Base-by-base conservation (phyloP, 2,797 vertebrate genomes). In the Sternotherus odoratus region DNA sequence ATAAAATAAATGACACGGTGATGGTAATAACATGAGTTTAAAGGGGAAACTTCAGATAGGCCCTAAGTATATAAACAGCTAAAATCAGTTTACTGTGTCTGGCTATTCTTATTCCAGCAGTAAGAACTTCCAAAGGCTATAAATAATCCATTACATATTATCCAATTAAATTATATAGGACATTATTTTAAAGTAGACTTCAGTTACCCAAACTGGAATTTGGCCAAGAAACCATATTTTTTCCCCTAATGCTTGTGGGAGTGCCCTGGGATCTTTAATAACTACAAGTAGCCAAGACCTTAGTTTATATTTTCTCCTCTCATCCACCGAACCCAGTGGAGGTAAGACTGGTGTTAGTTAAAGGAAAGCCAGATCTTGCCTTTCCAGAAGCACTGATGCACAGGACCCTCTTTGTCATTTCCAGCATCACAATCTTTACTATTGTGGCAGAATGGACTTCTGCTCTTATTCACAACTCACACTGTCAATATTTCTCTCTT, bases 171-270 rank as follows among this genome's bases (percentile, higher is more conserved):
- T 88, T 79, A 80, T 86, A 91, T 77, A 94, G 88, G 85, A 83
- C 84, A 87, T 90, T 92, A 93, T 95, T 93, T 96, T 95, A 91
- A 87, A 66, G 56, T 84, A 94, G 80, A 82, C n/a, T 81, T 86
- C 95, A 95, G 96, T 96, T 95, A 96, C 90, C 81, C 88, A 79
- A 83, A 77, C 26, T 95, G 94, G 91, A 93, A 90, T 91, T 89
- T 82, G 91, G 54, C 92, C 95, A 95, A 84, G 69, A 91, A 79
- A 86, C 82, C 54, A 10, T 94, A 81, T 95, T 95, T 95, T 93
- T 79, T 94, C 88, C 56, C 84, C 93, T 89, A 49, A 28, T 60
- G 8, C n/a, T 36, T 78, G 17, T 63, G 54, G 79, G 82, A 94
- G 85, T 78, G n/a, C 9, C 2, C 12, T 69, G 19, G 60, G 21